Percentiles rank a stretch among this genome's conserved stretches.
Conservation (phyloP, 1,140 invertebrate genomes). For the Agrilus planipennis region DNA sequence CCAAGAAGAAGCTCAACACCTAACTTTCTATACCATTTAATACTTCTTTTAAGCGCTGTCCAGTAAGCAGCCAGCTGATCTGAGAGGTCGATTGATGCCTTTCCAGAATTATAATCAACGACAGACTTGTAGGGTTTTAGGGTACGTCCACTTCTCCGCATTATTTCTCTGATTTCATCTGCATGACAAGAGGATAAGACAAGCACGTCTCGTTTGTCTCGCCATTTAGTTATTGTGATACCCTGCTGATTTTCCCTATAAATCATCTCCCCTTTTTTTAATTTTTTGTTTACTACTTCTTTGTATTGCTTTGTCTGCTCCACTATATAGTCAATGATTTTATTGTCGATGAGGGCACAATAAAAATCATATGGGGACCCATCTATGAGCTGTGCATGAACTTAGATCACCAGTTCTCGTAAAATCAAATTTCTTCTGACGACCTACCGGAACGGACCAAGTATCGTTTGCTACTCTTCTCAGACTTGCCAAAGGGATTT, state of each 20-base stretch:
- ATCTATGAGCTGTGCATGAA: too few relatives aligned
- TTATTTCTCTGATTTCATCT: conserved; percentile 11
- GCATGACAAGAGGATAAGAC: conserved; percentile 32
- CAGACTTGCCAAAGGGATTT: too few relatives aligned
- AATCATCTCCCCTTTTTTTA: conserved; percentile 27
- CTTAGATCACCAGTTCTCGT: not conserved
- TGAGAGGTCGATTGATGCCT: conserved; percentile 13
- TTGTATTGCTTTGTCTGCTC: too few relatives aligned
- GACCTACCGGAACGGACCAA: too few relatives aligned
- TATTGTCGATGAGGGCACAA: too few relatives aligned
- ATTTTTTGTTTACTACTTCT: conserved; percentile 25
- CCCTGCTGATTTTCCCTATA: conserved; percentile 27
- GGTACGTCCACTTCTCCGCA: not conserved
- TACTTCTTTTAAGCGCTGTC: conserved; percentile 10
- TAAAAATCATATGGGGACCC: too few relatives aligned
- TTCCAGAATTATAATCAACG: conserved; percentile 16
- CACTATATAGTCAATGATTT: too few relatives aligned
- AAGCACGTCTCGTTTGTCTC: conserved; percentile 32
- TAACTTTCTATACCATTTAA: too few relatives aligned
- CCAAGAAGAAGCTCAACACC: too few relatives aligned
- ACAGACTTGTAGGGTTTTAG: conserved; percentile 19
- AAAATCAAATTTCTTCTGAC: too few relatives aligned
- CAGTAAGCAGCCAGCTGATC: conserved; percentile 14
- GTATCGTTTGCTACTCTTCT: too few relatives aligned
- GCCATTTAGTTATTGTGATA: conserved; percentile 33